Evolutionary conservation across 2,113 vertebrate species (phyloP).

Genomic region (Daphoenositta chrysoptera): DNA sequence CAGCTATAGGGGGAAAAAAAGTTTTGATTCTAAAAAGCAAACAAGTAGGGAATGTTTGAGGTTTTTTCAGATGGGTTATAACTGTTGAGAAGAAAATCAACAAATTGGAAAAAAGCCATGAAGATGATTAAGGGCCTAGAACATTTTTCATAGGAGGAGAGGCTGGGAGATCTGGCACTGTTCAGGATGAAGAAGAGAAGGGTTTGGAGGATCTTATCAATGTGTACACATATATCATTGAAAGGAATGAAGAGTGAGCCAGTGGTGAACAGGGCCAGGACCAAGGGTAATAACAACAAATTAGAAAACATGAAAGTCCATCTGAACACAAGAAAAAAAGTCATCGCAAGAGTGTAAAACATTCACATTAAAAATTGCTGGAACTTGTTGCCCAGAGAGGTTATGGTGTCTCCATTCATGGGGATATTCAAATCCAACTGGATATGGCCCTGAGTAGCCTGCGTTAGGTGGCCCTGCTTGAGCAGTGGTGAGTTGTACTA

Average conservation of each 20-base stretch:
- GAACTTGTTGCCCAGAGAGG: not conserved
- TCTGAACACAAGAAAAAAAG: not conserved
- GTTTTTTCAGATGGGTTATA: not conserved
- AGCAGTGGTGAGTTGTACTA: not conserved
- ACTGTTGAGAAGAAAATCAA: not conserved
- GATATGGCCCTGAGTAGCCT: not conserved
- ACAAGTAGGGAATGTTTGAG: not conserved
- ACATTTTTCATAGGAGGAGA: not conserved
- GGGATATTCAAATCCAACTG: not conserved
- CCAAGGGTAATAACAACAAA: not conserved
- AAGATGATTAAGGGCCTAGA: not conserved
- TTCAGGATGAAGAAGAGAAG: not conserved
- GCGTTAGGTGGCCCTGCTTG: not conserved
- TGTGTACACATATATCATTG: not conserved
- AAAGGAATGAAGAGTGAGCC: not conserved
- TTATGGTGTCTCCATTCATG: not conserved
- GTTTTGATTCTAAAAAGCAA: not conserved
- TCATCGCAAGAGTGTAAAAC: not conserved
- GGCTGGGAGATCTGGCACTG: not conserved
- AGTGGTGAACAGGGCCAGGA: not conserved
- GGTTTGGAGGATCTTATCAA: not conserved
- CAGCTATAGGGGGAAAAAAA: not conserved
- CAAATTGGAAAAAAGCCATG: not conserved
- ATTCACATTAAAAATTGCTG: not conserved
- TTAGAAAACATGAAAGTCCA: not conserved